Evolutionary conservation across 2,113 vertebrate genomes (phyloP).

Genomic region (Cheirogaleus medius): DNA sequence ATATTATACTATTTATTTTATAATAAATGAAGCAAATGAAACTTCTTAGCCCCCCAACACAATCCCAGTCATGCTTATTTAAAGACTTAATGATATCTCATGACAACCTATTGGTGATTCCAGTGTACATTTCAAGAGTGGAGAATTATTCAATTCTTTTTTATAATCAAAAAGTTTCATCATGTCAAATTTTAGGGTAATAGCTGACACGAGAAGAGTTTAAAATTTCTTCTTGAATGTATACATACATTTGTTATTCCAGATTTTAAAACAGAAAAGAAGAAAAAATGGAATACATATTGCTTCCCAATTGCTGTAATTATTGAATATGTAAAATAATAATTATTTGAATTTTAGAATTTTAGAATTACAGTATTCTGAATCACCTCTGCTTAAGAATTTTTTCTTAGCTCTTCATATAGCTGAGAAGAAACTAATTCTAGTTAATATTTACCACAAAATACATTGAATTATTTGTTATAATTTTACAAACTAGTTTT

Average conservation of each 20-base stretch:
- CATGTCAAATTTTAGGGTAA: not conserved
- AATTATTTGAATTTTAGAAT: not conserved
- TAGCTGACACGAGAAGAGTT: not conserved
- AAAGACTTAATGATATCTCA: not conserved
- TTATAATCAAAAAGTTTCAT: not conserved
- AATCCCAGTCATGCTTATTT: not conserved
- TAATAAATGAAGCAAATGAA: not conserved
- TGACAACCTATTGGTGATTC: not conserved
- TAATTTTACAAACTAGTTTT: not conserved
- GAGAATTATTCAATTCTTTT: not conserved
- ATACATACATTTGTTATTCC: not conserved
- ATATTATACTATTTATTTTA: not conserved
- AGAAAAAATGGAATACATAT: not conserved
- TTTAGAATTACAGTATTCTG: not conserved
- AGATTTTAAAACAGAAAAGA: not conserved
- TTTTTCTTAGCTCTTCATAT: not conserved
- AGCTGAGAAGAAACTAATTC: slow-evolving; percentile 23
- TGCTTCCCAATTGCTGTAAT: not conserved
- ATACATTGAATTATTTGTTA: not conserved
- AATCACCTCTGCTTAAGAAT: not conserved
- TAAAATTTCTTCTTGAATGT: not conserved
- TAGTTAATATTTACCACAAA: not conserved
- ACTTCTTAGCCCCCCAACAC: not conserved
- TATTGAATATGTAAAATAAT: not conserved
- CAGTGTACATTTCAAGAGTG: not conserved